Evolutionary conservation across 2,888 invertebrate genomes (phyloP).

Genomic region (Drosophila antonietae): DNA sequence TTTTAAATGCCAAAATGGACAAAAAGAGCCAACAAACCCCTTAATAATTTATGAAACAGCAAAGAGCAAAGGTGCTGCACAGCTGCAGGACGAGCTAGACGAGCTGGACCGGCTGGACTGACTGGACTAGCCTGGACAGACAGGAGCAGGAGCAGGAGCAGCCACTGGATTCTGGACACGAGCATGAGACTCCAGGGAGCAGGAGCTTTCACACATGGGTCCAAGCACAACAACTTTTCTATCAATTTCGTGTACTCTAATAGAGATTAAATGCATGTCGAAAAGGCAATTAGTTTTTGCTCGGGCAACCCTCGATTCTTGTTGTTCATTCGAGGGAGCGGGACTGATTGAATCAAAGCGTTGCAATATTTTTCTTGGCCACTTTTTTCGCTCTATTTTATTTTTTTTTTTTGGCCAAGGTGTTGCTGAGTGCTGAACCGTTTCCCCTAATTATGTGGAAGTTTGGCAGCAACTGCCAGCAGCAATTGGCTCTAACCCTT

Average conservation of each 20-base stretch:
- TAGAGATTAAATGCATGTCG: constrained; percentile 84
- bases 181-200: constrained; percentile 48
- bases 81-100: constrained; percentile 15
- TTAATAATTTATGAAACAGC: constrained; percentile 77
- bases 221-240: constrained; percentile 58
- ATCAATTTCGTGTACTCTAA: constrained; percentile 73
- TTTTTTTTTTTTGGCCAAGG: constrained; percentile 48
- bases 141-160: not conserved
- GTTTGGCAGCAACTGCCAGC: constrained; percentile 57
- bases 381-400: constrained; percentile 8
- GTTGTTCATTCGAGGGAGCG: constrained; percentile 1
- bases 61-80: constrained; percentile 55
- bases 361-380: constrained; percentile 61
- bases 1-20: constrained; percentile 74
- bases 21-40: constrained; percentile 59
- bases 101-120: constrained; percentile 2
- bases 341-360: constrained; percentile 73
- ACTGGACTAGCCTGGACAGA: constrained; percentile 2
- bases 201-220: constrained; percentile 53
- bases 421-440: constrained; percentile 44
- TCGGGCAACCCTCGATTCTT: constrained; percentile 37
- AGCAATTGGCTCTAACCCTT: constrained; percentile 70
- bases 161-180: constrained; percentile 11
- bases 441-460: constrained; percentile 37
- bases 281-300: constrained; percentile 83